These are phyloP conservation scores for Eupeodes corollae DNA, from an alignment of 1,140 invertebrate genomes.

Conservation along the genomic window DNA sequence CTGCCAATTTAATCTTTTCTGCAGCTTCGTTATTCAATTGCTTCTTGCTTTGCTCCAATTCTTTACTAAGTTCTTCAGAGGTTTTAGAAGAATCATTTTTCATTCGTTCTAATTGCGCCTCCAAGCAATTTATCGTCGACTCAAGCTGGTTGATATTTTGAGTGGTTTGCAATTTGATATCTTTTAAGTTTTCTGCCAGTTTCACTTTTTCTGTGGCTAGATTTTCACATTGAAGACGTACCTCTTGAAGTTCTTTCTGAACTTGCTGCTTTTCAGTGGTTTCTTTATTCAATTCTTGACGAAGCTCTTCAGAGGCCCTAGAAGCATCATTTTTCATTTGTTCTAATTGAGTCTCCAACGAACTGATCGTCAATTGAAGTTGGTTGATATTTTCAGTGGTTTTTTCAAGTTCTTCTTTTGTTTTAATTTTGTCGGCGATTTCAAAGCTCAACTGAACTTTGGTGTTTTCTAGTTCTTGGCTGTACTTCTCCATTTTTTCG, in stretches of 20 bases:
- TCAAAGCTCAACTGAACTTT: background rate
- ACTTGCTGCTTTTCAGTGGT: background rate
- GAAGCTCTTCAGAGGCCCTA: too few relatives aligned
- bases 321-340: too few relatives aligned
- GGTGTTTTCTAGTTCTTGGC: background rate
- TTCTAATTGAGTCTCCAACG: too few relatives aligned
- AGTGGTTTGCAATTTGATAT: too few relatives aligned
- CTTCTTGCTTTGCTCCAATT: constrained; percentile 4
- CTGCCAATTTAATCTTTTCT: background rate
- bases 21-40: background rate
- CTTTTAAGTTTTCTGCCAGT: too few relatives aligned
- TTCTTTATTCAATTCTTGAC: background rate
- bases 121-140: too few relatives aligned
- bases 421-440: background rate
- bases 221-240: background rate
- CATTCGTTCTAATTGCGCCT: background rate
- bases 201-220: too few relatives aligned
- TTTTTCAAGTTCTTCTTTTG: too few relatives aligned
- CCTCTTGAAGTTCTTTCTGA: background rate
- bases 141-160: too few relatives aligned
- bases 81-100: background rate
- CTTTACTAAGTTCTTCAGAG: background rate
- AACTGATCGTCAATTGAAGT: too few relatives aligned
- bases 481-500: background rate
- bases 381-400: too few relatives aligned